Evolutionary conservation across 2,888 invertebrate genomes (phyloP).

Genomic region (Synanthedon formicaeformis): DNA sequence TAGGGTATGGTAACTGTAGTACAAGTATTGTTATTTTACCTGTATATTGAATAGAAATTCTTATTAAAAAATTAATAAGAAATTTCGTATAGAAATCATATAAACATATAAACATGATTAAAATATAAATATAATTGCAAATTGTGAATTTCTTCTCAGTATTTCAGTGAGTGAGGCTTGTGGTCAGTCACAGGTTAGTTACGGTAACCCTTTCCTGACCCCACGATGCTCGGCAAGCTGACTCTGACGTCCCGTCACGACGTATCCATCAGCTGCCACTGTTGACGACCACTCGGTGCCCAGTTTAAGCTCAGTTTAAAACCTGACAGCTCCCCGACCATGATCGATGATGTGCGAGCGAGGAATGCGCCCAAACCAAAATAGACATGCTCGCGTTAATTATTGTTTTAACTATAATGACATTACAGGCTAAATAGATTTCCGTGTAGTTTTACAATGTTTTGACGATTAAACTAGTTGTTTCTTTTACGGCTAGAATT

Average conservation of each 20-base stretch:
- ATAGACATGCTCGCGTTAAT: slow-evolving; percentile 20
- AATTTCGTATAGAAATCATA: too few relatives aligned
- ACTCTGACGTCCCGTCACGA: slow-evolving; percentile 41
- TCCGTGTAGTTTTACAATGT: background rate
- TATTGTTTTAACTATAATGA: slow-evolving; percentile 45
- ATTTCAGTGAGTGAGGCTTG: slow-evolving; percentile 21
- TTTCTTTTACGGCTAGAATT: slow-evolving; percentile 24
- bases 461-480: slow-evolving; percentile 15
- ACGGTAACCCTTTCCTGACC: slow-evolving; percentile 7
- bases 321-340: slow-evolving; percentile 45
- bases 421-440: slow-evolving; percentile 17
- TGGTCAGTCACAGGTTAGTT: slow-evolving; percentile 19
- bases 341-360: slow-evolving; percentile 41
- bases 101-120: too few relatives aligned
- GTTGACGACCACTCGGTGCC: slow-evolving; percentile 31
- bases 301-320: slow-evolving; percentile 54
- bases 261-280: slow-evolving; percentile 55
- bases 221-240: slow-evolving; percentile 19
- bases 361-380: slow-evolving; percentile 44
- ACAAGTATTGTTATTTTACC: too few relatives aligned
- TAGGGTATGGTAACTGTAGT: too few relatives aligned
- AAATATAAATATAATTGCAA: background rate
- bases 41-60: too few relatives aligned
- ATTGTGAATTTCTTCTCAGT: background rate
- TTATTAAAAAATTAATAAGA: too few relatives aligned